Evolutionary conservation across 2,888 invertebrate species (phyloP).

Genomic region (Hermodice carunculata): DNA sequence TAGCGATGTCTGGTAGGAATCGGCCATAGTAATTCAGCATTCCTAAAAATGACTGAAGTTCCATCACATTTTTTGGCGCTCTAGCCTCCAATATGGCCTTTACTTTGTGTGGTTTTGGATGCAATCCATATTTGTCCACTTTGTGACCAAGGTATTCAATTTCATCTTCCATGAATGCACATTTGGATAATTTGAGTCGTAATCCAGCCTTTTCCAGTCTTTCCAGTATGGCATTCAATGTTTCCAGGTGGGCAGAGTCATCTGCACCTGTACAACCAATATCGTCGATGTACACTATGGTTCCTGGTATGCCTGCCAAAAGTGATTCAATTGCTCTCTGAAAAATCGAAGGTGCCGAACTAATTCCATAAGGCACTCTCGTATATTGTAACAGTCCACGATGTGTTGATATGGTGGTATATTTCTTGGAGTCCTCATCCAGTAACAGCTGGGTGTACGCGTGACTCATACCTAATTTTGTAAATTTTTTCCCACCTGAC

Average conservation of each 20-base stretch:
- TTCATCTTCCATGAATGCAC: background rate
- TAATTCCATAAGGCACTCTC: too few species aligned
- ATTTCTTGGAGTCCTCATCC: too few species aligned
- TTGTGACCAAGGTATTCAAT: background rate
- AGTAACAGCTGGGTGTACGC: too few species aligned
- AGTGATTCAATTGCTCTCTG: too few species aligned
- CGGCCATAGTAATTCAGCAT: conserved; percentile 1
- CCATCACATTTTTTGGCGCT: background rate
- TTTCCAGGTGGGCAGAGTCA: background rate
- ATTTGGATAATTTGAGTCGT: background rate
- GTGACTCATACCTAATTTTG: too few species aligned
- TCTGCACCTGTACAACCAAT: background rate
- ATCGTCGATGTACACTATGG: background rate
- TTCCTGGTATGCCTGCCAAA: too few species aligned
- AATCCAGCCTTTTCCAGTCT: background rate
- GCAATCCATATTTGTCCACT: background rate
- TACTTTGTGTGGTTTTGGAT: background rate
- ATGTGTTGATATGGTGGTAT: too few species aligned
- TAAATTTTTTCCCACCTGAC: too few species aligned
- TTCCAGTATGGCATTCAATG: background rate
- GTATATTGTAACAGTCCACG: too few species aligned
- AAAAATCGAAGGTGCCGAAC: too few species aligned
- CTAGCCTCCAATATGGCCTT: background rate
- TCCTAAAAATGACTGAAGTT: background rate
- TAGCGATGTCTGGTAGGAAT: background rate